Conservation (phyloP, 2,797 vertebrate genomes). For the Gouania willdenowi region DNA sequence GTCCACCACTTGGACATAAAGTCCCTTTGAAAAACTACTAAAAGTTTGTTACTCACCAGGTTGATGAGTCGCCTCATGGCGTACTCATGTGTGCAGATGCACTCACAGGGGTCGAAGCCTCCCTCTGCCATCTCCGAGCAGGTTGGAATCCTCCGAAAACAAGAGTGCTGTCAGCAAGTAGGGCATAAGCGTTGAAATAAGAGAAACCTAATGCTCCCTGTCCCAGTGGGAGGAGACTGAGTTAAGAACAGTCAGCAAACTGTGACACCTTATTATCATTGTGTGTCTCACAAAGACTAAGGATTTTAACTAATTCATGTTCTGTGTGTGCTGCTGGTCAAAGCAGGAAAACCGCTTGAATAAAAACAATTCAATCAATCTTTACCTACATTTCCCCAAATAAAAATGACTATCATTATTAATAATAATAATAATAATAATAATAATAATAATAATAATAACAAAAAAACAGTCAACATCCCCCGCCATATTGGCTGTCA, state of each 20-base stretch:
- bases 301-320: neutral
- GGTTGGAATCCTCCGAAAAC: conserved; percentile 22
- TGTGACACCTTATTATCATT: neutral
- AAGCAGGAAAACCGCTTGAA: too few relatives aligned
- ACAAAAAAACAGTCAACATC: too few relatives aligned
- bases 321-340: neutral
- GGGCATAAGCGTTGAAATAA: conserved; percentile 9
- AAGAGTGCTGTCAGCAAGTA: conserved; percentile 14
- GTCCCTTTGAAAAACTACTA: neutral
- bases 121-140: conserved; percentile 89
- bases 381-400: too few relatives aligned
- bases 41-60: conserved; percentile 80
- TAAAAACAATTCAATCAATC: too few relatives aligned
- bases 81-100: conserved; percentile 92
- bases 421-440: too few relatives aligned
- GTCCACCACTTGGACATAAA: neutral
- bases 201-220: conserved; percentile 25
- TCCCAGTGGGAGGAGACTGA: conserved; percentile 50
- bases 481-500: too few relatives aligned
- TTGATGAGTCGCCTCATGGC: conserved; percentile 96
- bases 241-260: conserved; percentile 8
- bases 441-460: too few relatives aligned
- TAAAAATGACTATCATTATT: too few relatives aligned
- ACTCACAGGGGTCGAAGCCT: conserved; percentile 96
- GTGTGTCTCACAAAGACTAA: too few relatives aligned